Percentiles rank a stretch among this genome's conserved stretches.
phyloP scores from a whole-genome alignment of 1,140 invertebrate genomes.

The Arctopsyche grandis region DNA sequence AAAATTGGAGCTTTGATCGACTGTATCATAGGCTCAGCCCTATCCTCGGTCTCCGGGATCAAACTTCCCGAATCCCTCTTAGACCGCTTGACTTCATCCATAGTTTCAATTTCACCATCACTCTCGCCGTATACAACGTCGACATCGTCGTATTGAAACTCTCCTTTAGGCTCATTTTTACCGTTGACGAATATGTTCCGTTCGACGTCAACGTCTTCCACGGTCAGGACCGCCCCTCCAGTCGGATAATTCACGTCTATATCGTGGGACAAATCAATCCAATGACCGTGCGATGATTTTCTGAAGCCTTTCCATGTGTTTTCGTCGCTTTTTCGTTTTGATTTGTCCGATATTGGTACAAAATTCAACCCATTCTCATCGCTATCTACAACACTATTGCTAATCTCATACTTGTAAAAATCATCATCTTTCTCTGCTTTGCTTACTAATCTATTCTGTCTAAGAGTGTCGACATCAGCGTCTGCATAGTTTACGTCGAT shows the following conservation, averaged over 20 bases:
- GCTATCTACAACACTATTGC: not conserved
- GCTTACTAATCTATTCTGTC: not conserved
- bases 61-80: not conserved
- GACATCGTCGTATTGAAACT: conserved; percentile 14
- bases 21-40: not conserved
- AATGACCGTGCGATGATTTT: conserved; percentile 44
- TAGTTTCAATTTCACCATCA: not conserved
- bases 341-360: not conserved
- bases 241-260: conserved; percentile 60
- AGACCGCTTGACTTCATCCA: not conserved
- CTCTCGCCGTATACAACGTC: conserved; percentile 29
- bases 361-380: not conserved
- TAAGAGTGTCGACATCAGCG: not conserved
- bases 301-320: conserved; percentile 48
- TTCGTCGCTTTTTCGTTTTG: not conserved
- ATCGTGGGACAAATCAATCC: conserved; percentile 60
- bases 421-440: not conserved
- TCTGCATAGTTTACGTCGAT: conserved; percentile 60
- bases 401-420: conserved; percentile 17
- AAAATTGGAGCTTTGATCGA: conserved; percentile 42
- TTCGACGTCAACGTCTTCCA: conserved; percentile 46
- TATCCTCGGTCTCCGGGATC: not conserved
- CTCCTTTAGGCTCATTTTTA: conserved; percentile 8
- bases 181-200: conserved; percentile 48
- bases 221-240: conserved; percentile 45